Base-by-base conservation (phyloP, 2,113 vertebrate genomes). In the Nansenia antarctica region DNA sequence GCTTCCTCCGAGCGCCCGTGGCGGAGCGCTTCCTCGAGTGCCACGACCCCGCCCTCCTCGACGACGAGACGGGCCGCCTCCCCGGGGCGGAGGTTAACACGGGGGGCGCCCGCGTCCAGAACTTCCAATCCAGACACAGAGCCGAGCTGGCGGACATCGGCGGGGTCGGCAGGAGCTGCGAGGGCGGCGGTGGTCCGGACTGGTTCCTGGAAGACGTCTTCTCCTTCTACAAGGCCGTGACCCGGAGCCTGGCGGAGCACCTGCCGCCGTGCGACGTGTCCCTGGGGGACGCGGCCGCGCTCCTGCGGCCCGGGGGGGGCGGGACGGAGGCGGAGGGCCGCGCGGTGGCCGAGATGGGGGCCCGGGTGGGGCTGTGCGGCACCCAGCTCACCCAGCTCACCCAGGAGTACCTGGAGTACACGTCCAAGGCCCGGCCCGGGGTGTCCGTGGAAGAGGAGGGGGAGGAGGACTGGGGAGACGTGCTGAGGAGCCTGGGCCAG, bases 201-300 rank as follows among this genome's bases (percentile, higher is more conserved):
- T 35, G 32, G 3, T 91, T 92, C 68, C 45, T 73, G 32, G 67
- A 71, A 9, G 29, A 26, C 0, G 83, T 61, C 0, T 34, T 69
- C 6, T 11, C 60, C 0, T 93, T 92, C 72, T 91, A 91, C 27
- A 69, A 58, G 18, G 69, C 78, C 0, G 72, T 70, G 0, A 85
- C 86, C 0, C n/a, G 66, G 24, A 74, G 68, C 62, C 60, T 92
- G 18, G 57, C 57, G 9, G 20, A 77, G 26, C 79, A 68, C 54
- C 7, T 91, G 9, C 90, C 91, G 7, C 72, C 91, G 0, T 54
- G 74, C 27, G 39, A 80, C 0, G 9, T 26, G 14, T 49, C 58
- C 0, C 65, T 90, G 30, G 82, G 14, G 60, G 85, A 82, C 6
- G 73, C 92, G 6, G 3, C 18, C n/a, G 9, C 12, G 0, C 2